Percentiles rank a stretch among this genome's conserved stretches.
Conservation (phyloP, 2,797 vertebrate species). For the Heteromormyrus szaboi region DNA sequence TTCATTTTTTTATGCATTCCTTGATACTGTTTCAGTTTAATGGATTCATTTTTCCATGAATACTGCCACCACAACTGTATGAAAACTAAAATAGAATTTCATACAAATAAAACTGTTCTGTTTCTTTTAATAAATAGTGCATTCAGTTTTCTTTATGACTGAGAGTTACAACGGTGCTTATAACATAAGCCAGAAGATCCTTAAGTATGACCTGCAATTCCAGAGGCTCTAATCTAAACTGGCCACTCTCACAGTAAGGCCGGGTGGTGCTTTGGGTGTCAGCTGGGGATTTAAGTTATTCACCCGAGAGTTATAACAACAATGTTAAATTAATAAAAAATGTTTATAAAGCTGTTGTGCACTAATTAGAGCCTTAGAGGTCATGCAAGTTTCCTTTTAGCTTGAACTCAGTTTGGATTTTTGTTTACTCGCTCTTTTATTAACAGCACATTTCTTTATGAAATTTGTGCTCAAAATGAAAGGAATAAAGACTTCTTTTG, state of each 20-base stretch:
- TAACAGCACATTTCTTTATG: background rate
- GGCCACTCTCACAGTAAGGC: background rate
- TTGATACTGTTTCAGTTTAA: background rate
- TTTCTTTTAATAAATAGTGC: background rate
- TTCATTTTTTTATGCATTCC: background rate
- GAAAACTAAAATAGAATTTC: background rate
- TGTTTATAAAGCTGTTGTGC: background rate
- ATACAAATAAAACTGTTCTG: background rate
- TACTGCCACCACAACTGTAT: background rate
- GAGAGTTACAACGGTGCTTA: background rate
- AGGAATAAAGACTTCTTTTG: background rate
- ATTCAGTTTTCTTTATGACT: background rate
- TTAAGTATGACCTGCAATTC: background rate
- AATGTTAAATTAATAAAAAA: background rate
- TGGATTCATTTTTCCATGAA: background rate
- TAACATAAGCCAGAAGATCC: background rate
- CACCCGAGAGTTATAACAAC: background rate
- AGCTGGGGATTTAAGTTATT: background rate
- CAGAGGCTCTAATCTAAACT: background rate
- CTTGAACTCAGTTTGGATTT: background rate
- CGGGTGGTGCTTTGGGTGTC: background rate
- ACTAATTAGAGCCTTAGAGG: background rate
- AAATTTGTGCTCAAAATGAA: background rate
- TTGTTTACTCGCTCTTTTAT: background rate
- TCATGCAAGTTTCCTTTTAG: background rate